Conservation (phyloP, 2,797 vertebrate species). For the Oreonectes daqikongensis region DNA sequence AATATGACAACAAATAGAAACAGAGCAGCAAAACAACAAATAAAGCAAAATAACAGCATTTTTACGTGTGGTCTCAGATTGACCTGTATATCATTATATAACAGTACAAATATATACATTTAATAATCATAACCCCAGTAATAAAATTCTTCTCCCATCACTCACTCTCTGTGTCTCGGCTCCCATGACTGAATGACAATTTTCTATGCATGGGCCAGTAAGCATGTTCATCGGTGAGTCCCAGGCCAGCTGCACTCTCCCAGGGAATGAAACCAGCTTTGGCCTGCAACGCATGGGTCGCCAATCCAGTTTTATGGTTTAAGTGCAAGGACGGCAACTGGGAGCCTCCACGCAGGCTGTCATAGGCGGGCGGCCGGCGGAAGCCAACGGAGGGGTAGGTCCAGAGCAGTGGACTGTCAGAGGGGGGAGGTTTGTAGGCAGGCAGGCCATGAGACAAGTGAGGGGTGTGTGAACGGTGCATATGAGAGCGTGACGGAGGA, state of each 20-base stretch:
- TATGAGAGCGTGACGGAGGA: conserved; percentile 68
- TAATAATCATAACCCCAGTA: neutral
- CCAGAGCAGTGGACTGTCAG: conserved; percentile 85
- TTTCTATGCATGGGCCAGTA: conserved; percentile 88
- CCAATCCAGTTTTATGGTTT: conserved; percentile 65
- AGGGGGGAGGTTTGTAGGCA: conserved; percentile 79
- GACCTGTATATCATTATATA: no score
- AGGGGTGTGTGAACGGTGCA: conserved; percentile 76
- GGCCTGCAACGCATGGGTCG: conserved; percentile 70
- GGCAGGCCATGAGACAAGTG: conserved; percentile 72
- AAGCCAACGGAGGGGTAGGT: conserved; percentile 87
- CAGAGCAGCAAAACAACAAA: neutral
- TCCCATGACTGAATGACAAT: conserved; percentile 82
- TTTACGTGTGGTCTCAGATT: no score
- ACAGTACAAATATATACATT: neutral
- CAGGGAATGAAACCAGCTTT: conserved; percentile 79
- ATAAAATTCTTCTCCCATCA: conserved; percentile 36
- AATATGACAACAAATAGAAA: conserved; percentile 12
- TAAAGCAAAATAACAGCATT: neutral
- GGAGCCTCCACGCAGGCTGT: conserved; percentile 79
- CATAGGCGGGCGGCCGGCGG: conserved; percentile 87
- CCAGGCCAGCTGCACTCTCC: conserved; percentile 76
- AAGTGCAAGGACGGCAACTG: conserved; percentile 74
- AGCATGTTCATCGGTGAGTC: conserved; percentile 72
- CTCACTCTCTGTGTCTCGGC: conserved; percentile 86